Evolutionary conservation across 1,140 invertebrate species (phyloP), one percentile per base, ranked within the genome.

Genomic region (Calycopis cecrops): DNA sequence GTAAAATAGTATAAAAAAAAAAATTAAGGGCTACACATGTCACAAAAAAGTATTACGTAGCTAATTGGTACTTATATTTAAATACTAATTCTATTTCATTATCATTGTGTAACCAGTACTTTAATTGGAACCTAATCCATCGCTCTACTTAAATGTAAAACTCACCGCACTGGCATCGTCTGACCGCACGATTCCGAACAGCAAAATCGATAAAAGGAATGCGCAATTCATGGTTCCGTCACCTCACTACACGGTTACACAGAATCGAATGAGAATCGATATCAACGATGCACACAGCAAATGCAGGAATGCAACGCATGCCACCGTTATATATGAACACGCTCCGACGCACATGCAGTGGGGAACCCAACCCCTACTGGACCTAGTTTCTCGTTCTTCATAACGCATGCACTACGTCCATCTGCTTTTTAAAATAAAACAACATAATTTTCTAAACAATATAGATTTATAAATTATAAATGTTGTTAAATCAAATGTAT

Each of bases 91-190:
- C n/a, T n/a, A n/a, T n/a, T n/a, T n/a, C n/a, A n/a, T n/a, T n/a
- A n/a, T n/a, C n/a, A n/a, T n/a, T n/a, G n/a, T n/a, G n/a, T n/a
- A n/a, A n/a, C n/a, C n/a, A n/a, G n/a, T n/a, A n/a, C n/a, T n/a
- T n/a, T n/a, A n/a, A n/a, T n/a, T n/a, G n/a, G n/a, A n/a, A n/a
- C n/a, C n/a, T n/a, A n/a, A n/a, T n/a, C n/a, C n/a, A n/a, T n/a
- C n/a, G n/a, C n/a, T n/a, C n/a, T n/a, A n/a, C 21, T 28, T 28
- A 3, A 28, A 28, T 16, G 37, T 14, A 51, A 51, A 62, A 65
- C 78, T 73, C 51, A 85, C 80, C 70, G 73, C 75, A 68, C 76
- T 76, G 48, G 79, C 67, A 52, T 78, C 77, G 67, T 67, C 76
- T 11, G 73, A 64, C 33, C 63, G 63, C 37, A 66, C 81, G 68